Conservation (phyloP, 2,113 vertebrate species). For the Cryptoleucopteryx plumbea region DNA sequence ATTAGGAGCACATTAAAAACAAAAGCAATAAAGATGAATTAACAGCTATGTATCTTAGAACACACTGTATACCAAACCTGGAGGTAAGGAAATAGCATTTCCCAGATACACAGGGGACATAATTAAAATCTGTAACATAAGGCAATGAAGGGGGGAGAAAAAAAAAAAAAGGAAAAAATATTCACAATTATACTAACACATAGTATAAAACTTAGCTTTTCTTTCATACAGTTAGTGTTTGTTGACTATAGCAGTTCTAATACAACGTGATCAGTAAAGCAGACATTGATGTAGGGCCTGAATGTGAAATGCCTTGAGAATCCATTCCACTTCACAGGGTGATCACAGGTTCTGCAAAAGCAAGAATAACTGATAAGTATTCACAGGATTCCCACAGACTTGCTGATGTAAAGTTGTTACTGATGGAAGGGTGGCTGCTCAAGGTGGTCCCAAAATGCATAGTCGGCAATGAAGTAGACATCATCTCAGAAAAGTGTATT, state of each 20-base stretch:
- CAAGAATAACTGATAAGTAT: conserved; percentile 34
- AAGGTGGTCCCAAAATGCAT: not conserved
- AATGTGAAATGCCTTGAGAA: not conserved
- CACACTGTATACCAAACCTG: not conserved
- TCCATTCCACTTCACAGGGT: conserved; percentile 1
- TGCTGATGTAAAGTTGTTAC: not conserved
- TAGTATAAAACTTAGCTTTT: conserved; percentile 28
- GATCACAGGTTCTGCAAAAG: conserved; percentile 38
- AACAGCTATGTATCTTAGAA: not conserved
- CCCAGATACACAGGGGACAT: not conserved
- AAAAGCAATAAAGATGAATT: not conserved
- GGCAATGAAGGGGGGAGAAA: not conserved
- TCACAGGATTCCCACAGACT: no score
- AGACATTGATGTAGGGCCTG: not conserved
- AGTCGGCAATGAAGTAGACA: fast-evolving
- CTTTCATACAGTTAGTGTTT: not conserved
- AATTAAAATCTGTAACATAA: not conserved
- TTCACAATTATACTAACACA: not conserved
- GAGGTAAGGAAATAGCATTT: not conserved
- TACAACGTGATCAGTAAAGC: not conserved
- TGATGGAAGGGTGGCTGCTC: not conserved
- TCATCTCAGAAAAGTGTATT: not conserved
- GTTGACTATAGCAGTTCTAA: not conserved
- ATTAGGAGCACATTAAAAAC: not conserved
- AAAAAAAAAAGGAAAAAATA: not conserved